Evolutionary conservation across 2,113 vertebrate species (phyloP), one percentile per base, ranked within the genome.

Genomic region (Nettapus auritus): DNA sequence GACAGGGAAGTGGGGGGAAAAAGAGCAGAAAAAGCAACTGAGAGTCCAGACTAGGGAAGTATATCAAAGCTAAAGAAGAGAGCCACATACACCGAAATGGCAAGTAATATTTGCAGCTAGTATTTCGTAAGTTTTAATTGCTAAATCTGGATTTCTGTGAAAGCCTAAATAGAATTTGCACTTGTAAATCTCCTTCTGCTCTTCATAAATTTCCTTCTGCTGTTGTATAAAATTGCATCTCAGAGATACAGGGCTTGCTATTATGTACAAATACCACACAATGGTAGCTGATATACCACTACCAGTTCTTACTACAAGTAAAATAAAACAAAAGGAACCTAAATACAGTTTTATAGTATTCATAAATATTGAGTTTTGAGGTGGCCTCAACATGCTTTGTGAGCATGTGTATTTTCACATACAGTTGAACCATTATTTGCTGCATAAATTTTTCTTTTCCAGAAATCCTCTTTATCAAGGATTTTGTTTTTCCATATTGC

Each of bases 301-400:
- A n/a, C n/a, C 2, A 44, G 21, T 64, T 88, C 50, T 81, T 63
- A 63, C 44, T 66, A 22, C 17, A 82, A 59, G 42, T 13, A 52
- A 42, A 19, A 31, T 15, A 28, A 76, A 91, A 21, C 11, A 56
- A 15, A 19, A 93, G 67, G 4, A 89, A 40, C 4, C 6, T 50
- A 75, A 38, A 56, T 44, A 71, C 0, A 2, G 36, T 56, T 71
- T 93, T 69, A 63, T 40, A 13, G 5, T 26, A 12, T 48, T 20
- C 42, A 25, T 26, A 88, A 82, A 70, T 34, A 56, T 0, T 56
- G 59, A 53, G 11, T 50, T 18, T 33, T 59, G 21, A 11, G 5
- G 18, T 69, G 26, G 5, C 48, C 26, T 48, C 50, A 55, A 4
- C 3, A 36, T 0, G 1, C 11, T 73, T 64, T 42, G 9, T n/a